phyloP scores from a whole-genome alignment of 1,140 invertebrate genomes.

The Heliconius nattereri region DNA sequence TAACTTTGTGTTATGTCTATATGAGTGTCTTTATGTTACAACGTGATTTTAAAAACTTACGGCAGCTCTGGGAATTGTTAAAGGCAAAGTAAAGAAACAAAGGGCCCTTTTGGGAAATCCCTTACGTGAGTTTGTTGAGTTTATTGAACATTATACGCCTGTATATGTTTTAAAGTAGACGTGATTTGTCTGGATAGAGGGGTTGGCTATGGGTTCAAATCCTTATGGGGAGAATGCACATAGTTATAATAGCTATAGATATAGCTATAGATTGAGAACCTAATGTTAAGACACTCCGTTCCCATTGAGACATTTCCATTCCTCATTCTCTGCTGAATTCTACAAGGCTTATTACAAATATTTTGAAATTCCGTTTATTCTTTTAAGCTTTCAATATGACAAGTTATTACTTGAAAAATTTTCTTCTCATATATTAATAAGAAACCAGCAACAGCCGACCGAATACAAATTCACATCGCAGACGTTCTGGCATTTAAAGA shows the following conservation, averaged over 20 bases:
- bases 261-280: too few relatives aligned
- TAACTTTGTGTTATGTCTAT: slow-evolving; percentile 1
- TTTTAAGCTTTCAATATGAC: background rate
- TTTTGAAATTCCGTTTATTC: too few relatives aligned
- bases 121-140: slow-evolving; percentile 15
- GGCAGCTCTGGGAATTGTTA: background rate
- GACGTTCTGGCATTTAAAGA: slow-evolving; percentile 19
- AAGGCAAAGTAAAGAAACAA: slow-evolving; percentile 22
- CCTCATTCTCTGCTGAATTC: too few relatives aligned
- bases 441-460: background rate
- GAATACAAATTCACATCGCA: slow-evolving; percentile 26
- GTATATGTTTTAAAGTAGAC: background rate
- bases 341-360: too few relatives aligned
- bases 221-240: background rate
- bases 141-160: background rate
- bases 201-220: background rate
- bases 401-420: background rate
- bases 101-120: slow-evolving; percentile 16
- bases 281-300: too few relatives aligned
- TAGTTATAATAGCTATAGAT: too few relatives aligned
- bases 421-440: background rate
- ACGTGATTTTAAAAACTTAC: slow-evolving; percentile 21
- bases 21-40: slow-evolving; percentile 4
- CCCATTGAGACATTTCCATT: too few relatives aligned
- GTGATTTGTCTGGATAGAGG: background rate